Evolutionary conservation across 2,888 invertebrate species (phyloP), one percentile per base, ranked within the genome.

Genomic region (Habroteleia sp.): DNA sequence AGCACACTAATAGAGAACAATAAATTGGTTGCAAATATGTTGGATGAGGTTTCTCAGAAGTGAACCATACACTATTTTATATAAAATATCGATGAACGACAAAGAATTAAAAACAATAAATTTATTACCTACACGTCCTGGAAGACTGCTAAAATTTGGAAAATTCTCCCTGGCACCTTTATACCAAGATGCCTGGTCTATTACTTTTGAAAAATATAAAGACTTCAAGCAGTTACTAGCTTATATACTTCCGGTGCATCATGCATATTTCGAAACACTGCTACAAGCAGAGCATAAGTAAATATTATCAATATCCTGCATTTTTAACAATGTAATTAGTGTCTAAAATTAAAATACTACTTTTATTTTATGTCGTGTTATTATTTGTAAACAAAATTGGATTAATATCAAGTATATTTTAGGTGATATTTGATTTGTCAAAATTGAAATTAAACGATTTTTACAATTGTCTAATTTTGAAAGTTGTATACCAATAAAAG

Each of bases 1-100:
- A 73, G n/a, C n/a, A 74, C 20, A 74, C 54, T 74, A 66, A 72
- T 54, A 44, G 66, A 35, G 72, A 75, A 66, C 3, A 72, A 54
- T 72, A 31, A 33, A 33, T 33, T 33, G 11, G 33, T 7, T 33
- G 33, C 5, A 33, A 33, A 33, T 33, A 13, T 33, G 33, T 33
- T 33, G 33, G 13, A 3, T 33, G 13, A 33, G 33, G 33, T 33
- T 33, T 33, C 7, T 3, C 33, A 33, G 13, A 33, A 33, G 33
- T 33, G 33, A 11, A 33, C 13, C 13, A 33, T 13, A 33, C 13
- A 33, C 33, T 13, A 33, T 13, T 33, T 33, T 52, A 8, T 39
- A 39, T 17, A 39, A 39, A 44, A 54, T 17, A 29, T 20, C 27
- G 31, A 62, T 62, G 11, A 7, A 33, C 13, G 14, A 13, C 33